Conservation (phyloP, 2,888 invertebrate species). For the Diachrysia chrysitis region DNA sequence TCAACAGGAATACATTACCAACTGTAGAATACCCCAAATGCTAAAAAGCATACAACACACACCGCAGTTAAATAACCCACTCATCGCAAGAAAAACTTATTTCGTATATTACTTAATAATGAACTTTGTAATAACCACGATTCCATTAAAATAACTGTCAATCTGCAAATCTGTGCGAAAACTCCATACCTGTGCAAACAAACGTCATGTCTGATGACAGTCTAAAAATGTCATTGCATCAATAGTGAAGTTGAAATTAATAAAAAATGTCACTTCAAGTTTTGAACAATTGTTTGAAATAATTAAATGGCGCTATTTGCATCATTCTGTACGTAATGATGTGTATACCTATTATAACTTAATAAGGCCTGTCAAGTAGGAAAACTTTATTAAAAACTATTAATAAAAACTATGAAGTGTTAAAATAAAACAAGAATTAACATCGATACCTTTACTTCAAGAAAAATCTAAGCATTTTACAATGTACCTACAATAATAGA, state of each 20-base stretch:
- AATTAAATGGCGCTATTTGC: too few relatives aligned
- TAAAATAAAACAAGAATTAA: conserved; percentile 61
- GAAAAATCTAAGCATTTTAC: conserved; percentile 82
- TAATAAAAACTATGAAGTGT: too few relatives aligned
- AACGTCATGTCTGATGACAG: background rate
- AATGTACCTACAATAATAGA: conserved; percentile 69
- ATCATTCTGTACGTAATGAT: too few relatives aligned
- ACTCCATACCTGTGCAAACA: background rate
- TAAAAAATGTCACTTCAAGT: too few relatives aligned
- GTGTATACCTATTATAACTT: too few relatives aligned
- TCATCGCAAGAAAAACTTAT: conserved; percentile 58
- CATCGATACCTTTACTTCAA: conserved; percentile 83
- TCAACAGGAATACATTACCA: conserved; percentile 63
- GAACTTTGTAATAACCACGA: background rate
- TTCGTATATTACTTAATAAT: background rate
- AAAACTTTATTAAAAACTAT: too few relatives aligned
- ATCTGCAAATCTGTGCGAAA: background rate
- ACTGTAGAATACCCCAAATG: conserved; percentile 75
- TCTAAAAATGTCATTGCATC: too few relatives aligned
- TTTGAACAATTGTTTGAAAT: too few relatives aligned
- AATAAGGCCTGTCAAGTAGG: too few relatives aligned
- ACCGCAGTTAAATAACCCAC: conserved; percentile 61
- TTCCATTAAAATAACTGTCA: background rate
- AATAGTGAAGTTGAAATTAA: too few relatives aligned
- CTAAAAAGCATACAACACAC: conserved; percentile 71